Percentiles rank a stretch among this genome's conserved stretches.
phyloP scores from a whole-genome alignment of 2,797 vertebrate genomes.

The Hydrophis major region DNA sequence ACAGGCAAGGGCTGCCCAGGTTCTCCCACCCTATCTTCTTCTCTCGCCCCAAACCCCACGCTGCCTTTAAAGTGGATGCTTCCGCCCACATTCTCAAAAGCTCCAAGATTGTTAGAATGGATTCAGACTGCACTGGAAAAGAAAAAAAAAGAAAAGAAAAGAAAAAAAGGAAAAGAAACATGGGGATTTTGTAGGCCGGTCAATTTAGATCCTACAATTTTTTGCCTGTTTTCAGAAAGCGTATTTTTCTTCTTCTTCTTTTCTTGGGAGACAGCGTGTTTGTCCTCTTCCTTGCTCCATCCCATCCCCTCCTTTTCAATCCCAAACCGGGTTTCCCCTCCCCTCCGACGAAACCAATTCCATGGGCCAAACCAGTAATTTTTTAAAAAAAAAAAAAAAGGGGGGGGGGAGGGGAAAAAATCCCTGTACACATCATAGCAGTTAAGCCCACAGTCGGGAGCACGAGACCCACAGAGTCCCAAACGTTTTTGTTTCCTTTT shows the following conservation, averaged over 20 bases:
- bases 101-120: background rate
- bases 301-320: background rate
- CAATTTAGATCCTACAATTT: conserved; percentile 35
- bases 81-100: background rate
- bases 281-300: conserved; percentile 10
- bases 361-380: conserved; percentile 70
- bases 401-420: background rate
- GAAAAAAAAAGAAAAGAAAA: conserved; percentile 6
- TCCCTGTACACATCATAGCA: conserved; percentile 62
- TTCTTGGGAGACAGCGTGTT: background rate
- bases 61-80: too few relatives aligned
- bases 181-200: background rate
- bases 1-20: background rate
- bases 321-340: conserved; percentile 3
- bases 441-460: conserved; percentile 43
- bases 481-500: background rate
- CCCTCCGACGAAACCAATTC: conserved; percentile 62
- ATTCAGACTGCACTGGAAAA: conserved; percentile 36
- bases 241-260: background rate
- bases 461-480: conserved; percentile 49
- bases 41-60: too few relatives aligned
- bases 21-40: background rate
- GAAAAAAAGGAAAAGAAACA: conserved; percentile 32
- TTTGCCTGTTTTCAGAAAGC: background rate
- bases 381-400: background rate